These are phyloP conservation scores for Siphonodentalium dalli DNA, from an alignment of 2,888 invertebrate genomes.

Conservation along the genomic window DNA sequence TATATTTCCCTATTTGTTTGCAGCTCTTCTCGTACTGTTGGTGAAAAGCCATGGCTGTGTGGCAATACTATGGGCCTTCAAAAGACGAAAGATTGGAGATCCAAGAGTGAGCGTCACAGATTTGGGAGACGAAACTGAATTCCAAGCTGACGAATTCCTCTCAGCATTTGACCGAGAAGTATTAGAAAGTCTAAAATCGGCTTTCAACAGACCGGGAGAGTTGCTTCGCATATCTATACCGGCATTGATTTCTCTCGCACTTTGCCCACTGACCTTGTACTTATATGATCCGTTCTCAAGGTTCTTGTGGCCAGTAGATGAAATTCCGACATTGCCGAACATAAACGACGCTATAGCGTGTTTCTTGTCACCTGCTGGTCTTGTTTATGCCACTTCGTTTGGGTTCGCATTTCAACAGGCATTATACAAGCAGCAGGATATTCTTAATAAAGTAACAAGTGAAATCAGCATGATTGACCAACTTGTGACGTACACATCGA, in stretches of 20 bases:
- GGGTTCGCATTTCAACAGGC: constrained; percentile 53
- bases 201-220: constrained; percentile 37
- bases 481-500: constrained; percentile 44
- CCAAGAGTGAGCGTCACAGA: background rate
- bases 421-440: constrained; percentile 41
- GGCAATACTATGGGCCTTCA: background rate
- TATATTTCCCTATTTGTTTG: background rate
- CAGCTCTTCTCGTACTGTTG: constrained; percentile 26
- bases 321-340: constrained; percentile 33
- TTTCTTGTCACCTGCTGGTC: constrained; percentile 50
- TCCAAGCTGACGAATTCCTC: constrained; percentile 28
- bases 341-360: constrained; percentile 54
- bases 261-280: constrained; percentile 47
- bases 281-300: constrained; percentile 41
- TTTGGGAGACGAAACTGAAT: constrained; percentile 5
- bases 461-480: constrained; percentile 52
- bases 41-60: constrained; percentile 14
- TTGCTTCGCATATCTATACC: constrained; percentile 42
- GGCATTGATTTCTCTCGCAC: constrained; percentile 42
- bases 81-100: background rate
- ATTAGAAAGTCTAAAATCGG: constrained; percentile 30
- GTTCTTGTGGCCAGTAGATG: constrained; percentile 37
- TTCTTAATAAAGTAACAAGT: constrained; percentile 37
- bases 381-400: constrained; percentile 54
- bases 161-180: constrained; percentile 44